These are phyloP conservation scores for Elegia similella DNA, from an alignment of 2,888 invertebrate genomes.

Conservation along the genomic window DNA sequence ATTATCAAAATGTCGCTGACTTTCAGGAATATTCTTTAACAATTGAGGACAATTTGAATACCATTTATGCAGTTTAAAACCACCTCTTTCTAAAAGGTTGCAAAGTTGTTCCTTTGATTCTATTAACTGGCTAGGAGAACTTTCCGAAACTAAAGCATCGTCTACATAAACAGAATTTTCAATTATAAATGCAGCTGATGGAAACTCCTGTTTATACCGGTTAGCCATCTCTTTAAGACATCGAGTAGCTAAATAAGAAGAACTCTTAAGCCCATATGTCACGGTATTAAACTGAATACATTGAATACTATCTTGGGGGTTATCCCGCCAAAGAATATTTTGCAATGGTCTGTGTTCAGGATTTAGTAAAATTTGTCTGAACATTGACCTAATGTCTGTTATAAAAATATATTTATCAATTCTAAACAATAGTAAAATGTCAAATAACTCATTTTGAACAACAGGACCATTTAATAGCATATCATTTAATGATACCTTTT, in stretches of 20 bases:
- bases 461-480: slow-evolving; percentile 24
- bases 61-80: slow-evolving; percentile 20
- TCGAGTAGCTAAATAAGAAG: slow-evolving; percentile 21
- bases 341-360: slow-evolving; percentile 2
- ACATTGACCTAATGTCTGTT: slow-evolving; percentile 29
- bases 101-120: background rate
- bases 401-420: slow-evolving; percentile 23
- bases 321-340: slow-evolving; percentile 25
- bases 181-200: slow-evolving; percentile 15
- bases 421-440: slow-evolving; percentile 27
- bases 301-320: no score
- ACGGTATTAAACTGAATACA: slow-evolving; percentile 23
- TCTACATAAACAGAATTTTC: slow-evolving; percentile 18
- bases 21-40: background rate
- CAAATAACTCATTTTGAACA: slow-evolving; percentile 27
- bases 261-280: slow-evolving; percentile 23
- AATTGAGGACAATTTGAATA: slow-evolving; percentile 6
- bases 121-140: background rate
- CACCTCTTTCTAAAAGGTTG: background rate
- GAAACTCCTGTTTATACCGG: slow-evolving; percentile 15
- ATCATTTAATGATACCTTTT: slow-evolving; percentile 24
- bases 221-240: slow-evolving; percentile 22
- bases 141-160: background rate
- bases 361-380: slow-evolving; percentile 17
- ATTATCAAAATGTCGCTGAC: background rate